Evolutionary conservation across 2,888 invertebrate species (phyloP), one percentile per base, ranked within the genome.

Genomic region (Allolobophora icterica): DNA sequence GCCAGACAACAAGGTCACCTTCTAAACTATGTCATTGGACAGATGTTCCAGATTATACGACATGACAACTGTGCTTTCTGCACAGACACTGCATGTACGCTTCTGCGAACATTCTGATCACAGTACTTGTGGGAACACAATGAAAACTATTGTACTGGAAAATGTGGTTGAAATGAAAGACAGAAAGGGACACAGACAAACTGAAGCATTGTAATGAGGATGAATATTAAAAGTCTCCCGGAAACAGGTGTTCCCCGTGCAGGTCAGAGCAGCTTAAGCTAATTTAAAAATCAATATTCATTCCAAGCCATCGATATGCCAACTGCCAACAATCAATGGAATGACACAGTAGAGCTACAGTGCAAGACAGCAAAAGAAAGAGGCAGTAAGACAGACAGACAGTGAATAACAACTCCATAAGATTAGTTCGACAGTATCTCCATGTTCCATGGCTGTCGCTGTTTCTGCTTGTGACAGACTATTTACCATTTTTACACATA

Each of bases 221-320:
- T 71, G 71, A 71, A 71, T 71, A 71, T 71, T 71, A n/a, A 71
- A 71, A 71, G n/a, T 71, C 71, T 71, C 71, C n/a, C 0, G 30
- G 71, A 71, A 71, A n/a, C 71, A 71, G 71, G n/a, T 71, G 71
- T 71, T 71, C 71, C 71, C 30, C n/a, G 13, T 1, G n/a, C 71
- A 71, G n/a, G n/a, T n/a, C 71, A 71, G 71, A 30, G 71, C 71
- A 71, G 71, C 71, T 71, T 71, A 71, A 71, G 71, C 71, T 71
- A 71, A 71, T 71, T 71, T n/a, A 71, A 71, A 52, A 71, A 71
- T 71, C 71, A n/a, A 71, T 71, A 71, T 71, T 71, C 71, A 71
- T 71, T 71, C 71, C 1, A 71, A 71, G 71, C 71, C 71, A 71
- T 71, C 17, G n/a, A 71, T n/a, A n/a, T 71, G 71, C 71, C 71